Evolutionary conservation across 1,140 invertebrate species (phyloP).

Genomic region (Drosophila sproati): DNA sequence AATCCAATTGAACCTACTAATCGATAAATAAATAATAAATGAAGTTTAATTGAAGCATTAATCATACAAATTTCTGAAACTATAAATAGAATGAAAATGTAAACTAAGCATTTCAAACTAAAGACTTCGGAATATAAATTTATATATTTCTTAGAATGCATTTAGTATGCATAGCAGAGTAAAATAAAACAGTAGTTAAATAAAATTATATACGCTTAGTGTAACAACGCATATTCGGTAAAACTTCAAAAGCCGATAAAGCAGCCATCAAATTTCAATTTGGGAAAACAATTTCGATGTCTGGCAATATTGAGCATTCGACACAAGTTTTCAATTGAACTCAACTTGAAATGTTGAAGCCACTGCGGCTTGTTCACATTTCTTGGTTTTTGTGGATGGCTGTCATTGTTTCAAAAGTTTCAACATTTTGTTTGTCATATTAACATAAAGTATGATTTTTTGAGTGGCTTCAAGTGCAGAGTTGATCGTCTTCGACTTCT

Average conservation of each 20-base stretch:
- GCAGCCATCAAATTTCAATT: conserved; percentile 37
- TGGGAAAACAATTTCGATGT: conserved; percentile 16
- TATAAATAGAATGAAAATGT: too few relatives aligned
- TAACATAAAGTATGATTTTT: conserved; percentile 52
- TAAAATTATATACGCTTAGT: too few relatives aligned
- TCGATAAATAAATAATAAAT: too few relatives aligned
- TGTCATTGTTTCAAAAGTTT: conserved; percentile 36
- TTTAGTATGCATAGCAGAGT: too few relatives aligned
- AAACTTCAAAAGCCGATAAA: conserved; percentile 34
- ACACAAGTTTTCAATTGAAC: conserved; percentile 37
- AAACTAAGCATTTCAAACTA: too few relatives aligned
- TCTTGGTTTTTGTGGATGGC: conserved; percentile 16
- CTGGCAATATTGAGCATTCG: not conserved
- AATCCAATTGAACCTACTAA: too few relatives aligned
- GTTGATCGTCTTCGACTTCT: conserved; percentile 25
- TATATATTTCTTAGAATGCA: too few relatives aligned
- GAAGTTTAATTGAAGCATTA: too few relatives aligned
- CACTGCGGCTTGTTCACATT: conserved; percentile 29
- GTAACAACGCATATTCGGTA: conserved; percentile 2
- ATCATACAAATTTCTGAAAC: too few relatives aligned
- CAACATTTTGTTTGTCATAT: conserved; percentile 53
- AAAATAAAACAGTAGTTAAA: too few relatives aligned
- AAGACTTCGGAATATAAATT: too few relatives aligned
- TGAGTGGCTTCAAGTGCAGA: conserved; percentile 41
- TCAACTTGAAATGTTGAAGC: conserved; percentile 24